Evolutionary conservation across 2,113 vertebrate genomes (phyloP).

Genomic region (Pungitius pungitius): DNA sequence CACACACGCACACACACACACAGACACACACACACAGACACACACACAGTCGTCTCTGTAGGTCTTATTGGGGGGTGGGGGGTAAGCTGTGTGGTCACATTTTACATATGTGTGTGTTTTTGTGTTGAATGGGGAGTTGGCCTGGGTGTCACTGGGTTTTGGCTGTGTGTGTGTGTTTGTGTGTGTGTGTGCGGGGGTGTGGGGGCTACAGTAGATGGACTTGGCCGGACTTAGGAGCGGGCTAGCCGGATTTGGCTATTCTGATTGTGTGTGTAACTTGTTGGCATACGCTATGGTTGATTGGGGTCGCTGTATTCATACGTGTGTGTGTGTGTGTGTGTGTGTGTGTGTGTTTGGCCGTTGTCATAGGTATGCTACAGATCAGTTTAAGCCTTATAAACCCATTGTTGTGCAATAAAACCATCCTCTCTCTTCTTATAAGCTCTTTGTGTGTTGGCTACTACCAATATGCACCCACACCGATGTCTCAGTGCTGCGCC

Average conservation of each 20-base stretch:
- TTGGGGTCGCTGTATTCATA: constrained; percentile 24
- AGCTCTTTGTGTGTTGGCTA: constrained; percentile 57
- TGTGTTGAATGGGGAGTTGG: constrained; percentile 56
- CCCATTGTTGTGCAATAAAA: constrained; percentile 68
- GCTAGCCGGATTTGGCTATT: constrained; percentile 54
- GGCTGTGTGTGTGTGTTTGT: constrained; percentile 41
- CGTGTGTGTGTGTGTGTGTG: constrained; percentile 28
- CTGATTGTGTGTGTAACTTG: constrained; percentile 33
- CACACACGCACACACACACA: constrained; percentile 27
- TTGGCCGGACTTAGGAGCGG: constrained; percentile 55
- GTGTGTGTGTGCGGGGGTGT: constrained; percentile 43
- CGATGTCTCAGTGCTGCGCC: constrained; percentile 15
- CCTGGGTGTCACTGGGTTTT: constrained; percentile 45
- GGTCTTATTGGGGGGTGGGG: constrained; percentile 63
- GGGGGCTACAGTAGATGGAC: constrained; percentile 42
- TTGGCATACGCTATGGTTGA: constrained; percentile 55
- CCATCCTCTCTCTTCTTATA: constrained; percentile 54
- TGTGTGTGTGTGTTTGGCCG: constrained; percentile 46
- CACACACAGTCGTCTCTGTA: constrained; percentile 29
- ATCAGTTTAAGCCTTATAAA: constrained; percentile 73
- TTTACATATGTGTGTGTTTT: constrained; percentile 59
- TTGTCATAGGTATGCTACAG: constrained; percentile 70
- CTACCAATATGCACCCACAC: constrained; percentile 45
- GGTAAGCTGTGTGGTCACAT: constrained; percentile 72
- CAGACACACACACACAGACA: constrained; percentile 33